phyloP scores from a whole-genome alignment of 2,797 vertebrate genomes.

The Loriculus beryllinus region DNA sequence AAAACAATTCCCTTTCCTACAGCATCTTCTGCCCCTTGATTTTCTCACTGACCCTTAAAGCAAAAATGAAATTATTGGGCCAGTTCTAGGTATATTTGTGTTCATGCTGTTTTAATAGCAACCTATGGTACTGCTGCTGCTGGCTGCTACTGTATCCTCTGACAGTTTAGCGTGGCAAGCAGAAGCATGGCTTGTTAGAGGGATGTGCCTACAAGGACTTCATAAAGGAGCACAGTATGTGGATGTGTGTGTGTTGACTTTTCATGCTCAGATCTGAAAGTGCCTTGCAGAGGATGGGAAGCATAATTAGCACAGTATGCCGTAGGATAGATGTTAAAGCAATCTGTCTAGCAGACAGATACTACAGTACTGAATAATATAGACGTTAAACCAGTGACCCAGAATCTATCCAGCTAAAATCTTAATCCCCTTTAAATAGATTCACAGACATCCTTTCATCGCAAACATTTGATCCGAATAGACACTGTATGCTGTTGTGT shows the following conservation, averaged over 20 bases:
- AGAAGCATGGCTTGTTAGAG: neutral
- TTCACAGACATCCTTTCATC: conserved; percentile 30
- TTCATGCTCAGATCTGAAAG: neutral
- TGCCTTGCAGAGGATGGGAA: neutral
- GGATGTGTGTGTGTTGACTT: fast-evolving
- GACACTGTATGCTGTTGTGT: conserved; percentile 17
- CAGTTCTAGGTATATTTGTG: neutral
- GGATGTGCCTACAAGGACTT: neutral
- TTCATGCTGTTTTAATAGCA: neutral
- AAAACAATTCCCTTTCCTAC: neutral
- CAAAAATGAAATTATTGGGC: neutral
- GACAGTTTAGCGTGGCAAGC: neutral
- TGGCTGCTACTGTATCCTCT: neutral
- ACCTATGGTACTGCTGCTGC: neutral
- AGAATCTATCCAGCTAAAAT: conserved; percentile 55
- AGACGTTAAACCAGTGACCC: conserved; percentile 58
- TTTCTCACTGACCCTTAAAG: neutral
- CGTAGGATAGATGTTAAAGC: conserved; percentile 33
- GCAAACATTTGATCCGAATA: conserved; percentile 39
- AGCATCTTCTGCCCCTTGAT: neutral
- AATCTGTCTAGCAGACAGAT: conserved; percentile 49
- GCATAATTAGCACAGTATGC: conserved; percentile 18
- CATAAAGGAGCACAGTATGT: neutral
- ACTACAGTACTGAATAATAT: conserved; percentile 45
- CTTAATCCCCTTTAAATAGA: conserved; percentile 65